Conservation (phyloP, 1,140 invertebrate species). For the Caenorhabditis inopinata region DNA sequence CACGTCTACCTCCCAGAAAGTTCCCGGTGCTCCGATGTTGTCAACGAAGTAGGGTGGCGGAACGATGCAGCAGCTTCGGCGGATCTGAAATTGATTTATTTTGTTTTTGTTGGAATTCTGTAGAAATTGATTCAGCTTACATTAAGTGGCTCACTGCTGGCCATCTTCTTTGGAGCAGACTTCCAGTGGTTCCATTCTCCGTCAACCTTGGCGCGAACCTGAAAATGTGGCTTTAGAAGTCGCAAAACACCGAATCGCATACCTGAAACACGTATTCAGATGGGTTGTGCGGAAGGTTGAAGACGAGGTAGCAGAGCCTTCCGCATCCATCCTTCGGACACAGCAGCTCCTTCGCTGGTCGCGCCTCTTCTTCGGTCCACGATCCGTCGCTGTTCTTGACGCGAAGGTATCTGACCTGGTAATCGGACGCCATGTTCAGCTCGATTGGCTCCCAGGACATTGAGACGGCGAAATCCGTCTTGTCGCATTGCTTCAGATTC, state of each 20-base stretch:
- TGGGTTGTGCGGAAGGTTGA: conserved; percentile 61
- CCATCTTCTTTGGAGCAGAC: conserved; percentile 53
- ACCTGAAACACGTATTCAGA: conserved; percentile 62
- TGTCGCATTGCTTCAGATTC: conserved; percentile 64
- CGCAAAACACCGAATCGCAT: background rate
- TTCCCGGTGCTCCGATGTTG: conserved; percentile 59
- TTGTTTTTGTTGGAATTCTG: too few species aligned
- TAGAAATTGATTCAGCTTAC: conserved; percentile 52
- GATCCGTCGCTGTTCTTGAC: conserved; percentile 51
- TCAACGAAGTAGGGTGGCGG: conserved; percentile 65
- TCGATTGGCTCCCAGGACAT: conserved; percentile 66
- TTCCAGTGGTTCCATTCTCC: conserved; percentile 66
- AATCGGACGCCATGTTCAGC: conserved; percentile 59
- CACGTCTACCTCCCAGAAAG: conserved; percentile 62
- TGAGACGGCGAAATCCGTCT: conserved; percentile 60
- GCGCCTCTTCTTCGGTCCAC: conserved; percentile 57
- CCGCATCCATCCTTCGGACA: conserved; percentile 64
- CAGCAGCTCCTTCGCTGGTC: conserved; percentile 56
- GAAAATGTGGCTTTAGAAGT: background rate
- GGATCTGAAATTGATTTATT: conserved; percentile 24
- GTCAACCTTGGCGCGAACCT: conserved; percentile 65
- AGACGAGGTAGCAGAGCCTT: conserved; percentile 63
- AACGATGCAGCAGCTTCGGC: conserved; percentile 60
- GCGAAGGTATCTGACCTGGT: conserved; percentile 62
- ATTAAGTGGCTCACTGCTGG: conserved; percentile 56